phyloP scores from a whole-genome alignment of 2,888 invertebrate species.

The Phyllotreta cruciferae region DNA sequence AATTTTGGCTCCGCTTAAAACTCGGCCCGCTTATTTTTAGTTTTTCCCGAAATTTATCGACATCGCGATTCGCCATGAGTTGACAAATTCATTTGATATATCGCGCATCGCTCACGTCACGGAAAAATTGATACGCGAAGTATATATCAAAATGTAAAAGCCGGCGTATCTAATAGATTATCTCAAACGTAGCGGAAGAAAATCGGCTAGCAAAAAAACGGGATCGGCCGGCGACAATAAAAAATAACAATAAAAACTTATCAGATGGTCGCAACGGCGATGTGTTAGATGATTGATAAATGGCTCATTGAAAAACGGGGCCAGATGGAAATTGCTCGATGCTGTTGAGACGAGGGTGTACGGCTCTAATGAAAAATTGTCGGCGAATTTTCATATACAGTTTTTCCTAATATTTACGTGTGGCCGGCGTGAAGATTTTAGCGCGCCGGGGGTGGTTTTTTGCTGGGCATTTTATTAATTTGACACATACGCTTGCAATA shows the following conservation, averaged over 20 bases:
- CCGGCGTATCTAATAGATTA: constrained; percentile 41
- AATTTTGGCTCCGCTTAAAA: constrained; percentile 1
- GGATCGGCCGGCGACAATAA: constrained; percentile 30
- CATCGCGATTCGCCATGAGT: constrained; percentile 23
- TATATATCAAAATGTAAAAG: constrained; percentile 41
- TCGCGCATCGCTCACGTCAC: constrained; percentile 32
- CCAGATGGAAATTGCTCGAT: too few relatives aligned
- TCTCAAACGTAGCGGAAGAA: constrained; percentile 40
- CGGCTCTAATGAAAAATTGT: too few relatives aligned
- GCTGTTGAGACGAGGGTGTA: too few relatives aligned
- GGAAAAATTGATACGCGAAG: constrained; percentile 35
- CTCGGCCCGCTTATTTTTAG: constrained; percentile 4
- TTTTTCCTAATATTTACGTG: too few relatives aligned
- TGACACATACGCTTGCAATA: too few relatives aligned
- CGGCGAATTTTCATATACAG: too few relatives aligned
- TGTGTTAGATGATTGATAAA: constrained; percentile 50
- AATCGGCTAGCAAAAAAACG: constrained; percentile 38
- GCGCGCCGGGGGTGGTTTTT: too few relatives aligned
- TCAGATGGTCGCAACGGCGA: constrained; percentile 47
- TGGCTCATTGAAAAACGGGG: constrained; percentile 33
- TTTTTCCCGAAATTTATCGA: constrained; percentile 27
- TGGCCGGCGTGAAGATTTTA: too few relatives aligned
- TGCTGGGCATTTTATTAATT: too few relatives aligned
- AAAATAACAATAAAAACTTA: constrained; percentile 38
- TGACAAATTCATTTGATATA: constrained; percentile 41